These are phyloP conservation scores for Agrypnia vestita DNA, from an alignment of 1,140 invertebrate species.

Conservation along the genomic window DNA sequence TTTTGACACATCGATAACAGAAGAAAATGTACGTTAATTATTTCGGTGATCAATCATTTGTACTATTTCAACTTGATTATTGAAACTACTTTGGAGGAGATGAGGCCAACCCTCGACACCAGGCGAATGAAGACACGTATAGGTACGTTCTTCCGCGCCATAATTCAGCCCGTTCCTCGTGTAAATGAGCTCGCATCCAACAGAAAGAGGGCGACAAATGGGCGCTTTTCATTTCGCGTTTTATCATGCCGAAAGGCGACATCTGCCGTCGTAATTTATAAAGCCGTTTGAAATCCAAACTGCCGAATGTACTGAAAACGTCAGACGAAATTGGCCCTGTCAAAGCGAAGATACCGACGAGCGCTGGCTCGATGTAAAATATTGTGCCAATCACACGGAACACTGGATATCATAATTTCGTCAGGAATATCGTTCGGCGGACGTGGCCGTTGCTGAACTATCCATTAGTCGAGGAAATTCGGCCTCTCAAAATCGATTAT, in stretches of 20 bases:
- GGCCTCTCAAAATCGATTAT: background rate
- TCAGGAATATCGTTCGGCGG: background rate
- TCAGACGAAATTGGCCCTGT: background rate
- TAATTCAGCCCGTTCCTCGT: too few relatives aligned
- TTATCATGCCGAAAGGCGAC: background rate
- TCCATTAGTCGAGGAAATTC: background rate
- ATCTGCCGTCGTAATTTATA: background rate
- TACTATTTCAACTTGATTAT: too few relatives aligned
- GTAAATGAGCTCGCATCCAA: too few relatives aligned
- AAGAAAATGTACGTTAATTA: too few relatives aligned
- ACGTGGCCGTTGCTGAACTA: background rate
- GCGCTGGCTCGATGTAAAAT: background rate
- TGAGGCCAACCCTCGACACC: too few relatives aligned
- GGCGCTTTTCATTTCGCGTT: background rate
- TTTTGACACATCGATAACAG: too few relatives aligned
- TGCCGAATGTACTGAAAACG: background rate
- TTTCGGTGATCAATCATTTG: too few relatives aligned
- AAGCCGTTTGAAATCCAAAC: background rate
- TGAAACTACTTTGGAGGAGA: too few relatives aligned
- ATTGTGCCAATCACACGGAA: background rate
- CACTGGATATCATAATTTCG: slow-evolving; percentile 2
- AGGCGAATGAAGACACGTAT: too few relatives aligned
- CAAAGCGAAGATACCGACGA: background rate
- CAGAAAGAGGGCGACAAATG: background rate
- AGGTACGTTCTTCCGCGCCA: too few relatives aligned